These are phyloP conservation scores for Athrips mouffetella DNA, from an alignment of 2,888 invertebrate genomes.

Conservation along the genomic window DNA sequence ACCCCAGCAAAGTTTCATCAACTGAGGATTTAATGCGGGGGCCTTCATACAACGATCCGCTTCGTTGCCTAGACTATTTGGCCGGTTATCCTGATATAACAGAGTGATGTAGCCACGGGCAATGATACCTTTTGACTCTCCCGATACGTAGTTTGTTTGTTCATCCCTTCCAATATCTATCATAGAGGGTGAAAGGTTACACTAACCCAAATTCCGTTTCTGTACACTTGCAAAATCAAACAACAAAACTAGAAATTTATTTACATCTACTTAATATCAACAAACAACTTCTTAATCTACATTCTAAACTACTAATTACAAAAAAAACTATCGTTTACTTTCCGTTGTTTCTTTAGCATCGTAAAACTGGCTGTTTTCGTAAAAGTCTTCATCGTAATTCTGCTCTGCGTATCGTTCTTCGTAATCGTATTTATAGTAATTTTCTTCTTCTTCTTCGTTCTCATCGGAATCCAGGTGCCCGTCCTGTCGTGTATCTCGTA, in stretches of 20 bases:
- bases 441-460: conserved; percentile 28
- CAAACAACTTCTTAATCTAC: not conserved
- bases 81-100: no score
- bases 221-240: conserved; percentile 1
- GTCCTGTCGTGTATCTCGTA: conserved; percentile 35
- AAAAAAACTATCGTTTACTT: not conserved
- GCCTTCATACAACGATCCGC: no score
- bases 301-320: not conserved
- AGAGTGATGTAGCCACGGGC: no score
- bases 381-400: conserved; percentile 31
- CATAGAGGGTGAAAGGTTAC: no score
- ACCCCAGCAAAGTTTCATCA: no score
- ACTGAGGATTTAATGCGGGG: no score
- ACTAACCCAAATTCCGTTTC: no score
- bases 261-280: conserved; percentile 7
- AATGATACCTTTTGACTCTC: no score
- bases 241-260: conserved; percentile 8
- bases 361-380: conserved; percentile 18
- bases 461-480: conserved; percentile 27
- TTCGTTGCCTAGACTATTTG: no score
- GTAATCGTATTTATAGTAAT: conserved; percentile 30
- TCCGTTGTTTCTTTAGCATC: not conserved
- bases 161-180: no score
- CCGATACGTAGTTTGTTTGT: no score
- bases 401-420: conserved; percentile 19